Evolutionary conservation across 92 coral and sea anemone species (phyloP).

Genomic region (Palythoa caribaeorum): DNA sequence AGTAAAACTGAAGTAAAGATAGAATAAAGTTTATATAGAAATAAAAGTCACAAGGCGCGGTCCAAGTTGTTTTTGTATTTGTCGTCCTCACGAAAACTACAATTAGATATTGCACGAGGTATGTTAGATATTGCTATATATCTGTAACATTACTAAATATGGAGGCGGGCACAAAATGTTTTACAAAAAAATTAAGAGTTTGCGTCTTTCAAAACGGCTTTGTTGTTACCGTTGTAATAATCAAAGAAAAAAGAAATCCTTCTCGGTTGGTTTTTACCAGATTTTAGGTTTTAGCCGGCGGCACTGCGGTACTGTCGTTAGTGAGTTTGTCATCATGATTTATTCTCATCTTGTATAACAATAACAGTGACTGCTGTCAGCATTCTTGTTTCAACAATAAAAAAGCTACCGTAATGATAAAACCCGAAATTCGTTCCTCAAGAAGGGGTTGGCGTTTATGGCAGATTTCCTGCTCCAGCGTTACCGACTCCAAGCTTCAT

Average conservation of each 20-base stretch:
- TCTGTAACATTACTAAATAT: no score
- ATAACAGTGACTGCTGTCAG: no score
- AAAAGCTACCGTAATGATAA: no score
- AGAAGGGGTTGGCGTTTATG: constrained; percentile 34
- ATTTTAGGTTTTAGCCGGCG: no score
- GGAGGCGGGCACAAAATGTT: no score
- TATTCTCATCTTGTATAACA: not conserved
- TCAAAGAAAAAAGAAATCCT: not conserved
- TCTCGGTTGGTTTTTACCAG: no score
- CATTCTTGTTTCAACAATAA: not conserved
- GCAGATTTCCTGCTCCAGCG: constrained; percentile 89
- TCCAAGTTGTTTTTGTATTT: not conserved
- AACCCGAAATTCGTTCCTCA: not conserved
- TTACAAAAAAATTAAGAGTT: no score
- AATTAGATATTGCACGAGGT: not conserved
- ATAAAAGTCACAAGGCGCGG: not conserved
- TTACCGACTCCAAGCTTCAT: constrained; percentile 80
- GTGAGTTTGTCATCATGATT: not conserved
- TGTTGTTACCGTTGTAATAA: no score
- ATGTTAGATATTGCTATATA: not conserved
- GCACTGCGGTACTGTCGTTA: no score
- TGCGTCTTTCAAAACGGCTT: no score
- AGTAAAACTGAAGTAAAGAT: not conserved
- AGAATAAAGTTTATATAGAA: not conserved
- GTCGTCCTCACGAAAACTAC: not conserved